Conservation (phyloP, 2,888 invertebrate species). For the Cryptocephalus moraei region DNA sequence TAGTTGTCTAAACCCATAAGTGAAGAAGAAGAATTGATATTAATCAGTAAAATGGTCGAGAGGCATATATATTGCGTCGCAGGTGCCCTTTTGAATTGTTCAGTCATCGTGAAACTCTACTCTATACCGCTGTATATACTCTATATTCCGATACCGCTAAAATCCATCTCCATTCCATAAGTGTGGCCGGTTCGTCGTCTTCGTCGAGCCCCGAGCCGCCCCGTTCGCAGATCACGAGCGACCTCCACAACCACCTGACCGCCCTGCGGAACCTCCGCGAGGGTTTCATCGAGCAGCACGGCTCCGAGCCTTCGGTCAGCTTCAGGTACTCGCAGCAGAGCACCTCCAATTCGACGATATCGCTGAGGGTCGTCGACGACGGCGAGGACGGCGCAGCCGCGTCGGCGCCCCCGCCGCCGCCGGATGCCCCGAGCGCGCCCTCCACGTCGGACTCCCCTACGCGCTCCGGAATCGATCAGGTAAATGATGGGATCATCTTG, state of each 20-base stretch:
- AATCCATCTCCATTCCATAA: too few species aligned
- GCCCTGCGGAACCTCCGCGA: slow-evolving; percentile 40
- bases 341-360: slow-evolving; percentile 50
- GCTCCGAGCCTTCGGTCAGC: slow-evolving; percentile 48
- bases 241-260: slow-evolving; percentile 32
- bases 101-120: too few species aligned
- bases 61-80: too few species aligned
- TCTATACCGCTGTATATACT: too few species aligned
- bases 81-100: too few species aligned
- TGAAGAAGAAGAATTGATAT: too few species aligned
- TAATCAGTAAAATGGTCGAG: too few species aligned
- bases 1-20: too few species aligned
- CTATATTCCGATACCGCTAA: too few species aligned
- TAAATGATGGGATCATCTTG: too few species aligned
- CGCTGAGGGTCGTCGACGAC: slow-evolving; percentile 39
- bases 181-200: slow-evolving; percentile 2
- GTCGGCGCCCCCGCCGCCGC: not conserved
- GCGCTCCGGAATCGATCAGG: too few species aligned
- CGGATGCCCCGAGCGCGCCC: slow-evolving; percentile 11
- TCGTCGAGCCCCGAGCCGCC: slow-evolving; percentile 13
- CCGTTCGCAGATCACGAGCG: slow-evolving; percentile 27
- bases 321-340: slow-evolving; percentile 49
- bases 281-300: slow-evolving; percentile 46
- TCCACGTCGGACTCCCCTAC: slow-evolving; percentile 16
- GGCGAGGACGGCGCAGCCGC: slow-evolving; percentile 5